Base-by-base conservation (phyloP, 2,888 invertebrate species). In the Tridacna crocea region DNA sequence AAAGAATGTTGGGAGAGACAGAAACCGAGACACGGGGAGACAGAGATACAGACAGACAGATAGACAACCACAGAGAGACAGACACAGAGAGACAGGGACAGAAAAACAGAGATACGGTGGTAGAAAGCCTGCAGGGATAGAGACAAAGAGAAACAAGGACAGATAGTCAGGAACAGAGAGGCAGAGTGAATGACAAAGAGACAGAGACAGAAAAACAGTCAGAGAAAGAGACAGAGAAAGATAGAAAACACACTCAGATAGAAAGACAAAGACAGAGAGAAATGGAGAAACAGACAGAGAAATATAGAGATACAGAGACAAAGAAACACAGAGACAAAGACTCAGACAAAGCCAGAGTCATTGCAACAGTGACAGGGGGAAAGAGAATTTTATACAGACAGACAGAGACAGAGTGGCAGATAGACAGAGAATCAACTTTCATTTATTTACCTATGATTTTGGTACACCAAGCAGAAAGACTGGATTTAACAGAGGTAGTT, bases 401-500 rank as follows among this genome's bases (percentile, higher is more conserved):
- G 36, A 55, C 55, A 55, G 6, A 55, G 55, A 55, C 6, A 55
- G 3, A 55, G 1, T 1, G 55, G 19, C 17, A 55, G 6, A 55
- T 3, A 55, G 55, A 55, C 48, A 68, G 27, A 47, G 13, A 46
- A 36, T 36, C 36, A 36, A 8, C 36, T 36, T 4, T 8, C 8
- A 2, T 66, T 48, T 8, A 46, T 68, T 22, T 55, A 84, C 84
- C 84, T 84, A 47, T 84, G 80, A 17, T n/a, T 75, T 51, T 4
- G 84, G 84, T 15, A 76, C 46, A 17, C 75, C 84, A 17, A 84
- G 75, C 4, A 84, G 76, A 55, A 84, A 84, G 15, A 88, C 88
- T 17, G 87, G 78, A 65, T 87, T 83, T 0, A 86, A 66, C 88
- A 88, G n/a, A n/a, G n/a, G n/a, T n/a, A n/a, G n/a, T n/a, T n/a